Base-by-base conservation (phyloP, 2,113 vertebrate genomes). In the Apeltes quadracus region DNA sequence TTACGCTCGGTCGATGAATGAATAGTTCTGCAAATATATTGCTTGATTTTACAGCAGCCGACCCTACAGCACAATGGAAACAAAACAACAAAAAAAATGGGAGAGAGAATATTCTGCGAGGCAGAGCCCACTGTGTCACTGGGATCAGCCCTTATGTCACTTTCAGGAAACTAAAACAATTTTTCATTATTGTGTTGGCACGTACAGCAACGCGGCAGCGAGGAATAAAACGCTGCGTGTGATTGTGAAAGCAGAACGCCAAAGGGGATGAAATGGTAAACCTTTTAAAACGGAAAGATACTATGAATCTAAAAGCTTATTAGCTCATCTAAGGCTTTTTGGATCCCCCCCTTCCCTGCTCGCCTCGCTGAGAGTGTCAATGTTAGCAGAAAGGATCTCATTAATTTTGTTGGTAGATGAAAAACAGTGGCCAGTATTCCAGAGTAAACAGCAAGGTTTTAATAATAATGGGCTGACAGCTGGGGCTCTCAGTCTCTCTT, bases 11-110 rank as follows among this genome's bases (percentile, higher is more conserved):
- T 70, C 85, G 79, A 73, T 67, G 84, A 88, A 92, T 92, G 85
- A 91, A 92, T 91, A 91, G 90, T 91, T 90, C 92, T 92, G 88
- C 88, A 91, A 89, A 91, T 90, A 91, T 91, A 92, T 92, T 91
- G 86, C 85, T 91, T 90, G 86, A 91, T 92, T 93, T 92, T 90
- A 93, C 82, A 92, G 89, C 82, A 90, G 87, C 90, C 72, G 74
- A 84, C 76, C 7, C 80, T 79, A 73, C 75, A 70, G 82, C 71
- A 83, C n/a, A 66, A 87, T 71, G 75, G 72, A 83, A 84, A 81
- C 68, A 78, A 39, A 54, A 67, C 79, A 86, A 84, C n/a, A 16
- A 14, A 44, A 16, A 0, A 20, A 46, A 46, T 7, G 20, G 16
- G 18, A 76, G 61, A 79, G 53, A 84, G 74, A 88, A 70, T 88